A percentile compares a stretch with the other conserved stretches of the same genome.
These are phyloP conservation scores for Damaliscus lunatus DNA, from an alignment of 2,113 vertebrate genomes.

Conservation along the genomic window DNA sequence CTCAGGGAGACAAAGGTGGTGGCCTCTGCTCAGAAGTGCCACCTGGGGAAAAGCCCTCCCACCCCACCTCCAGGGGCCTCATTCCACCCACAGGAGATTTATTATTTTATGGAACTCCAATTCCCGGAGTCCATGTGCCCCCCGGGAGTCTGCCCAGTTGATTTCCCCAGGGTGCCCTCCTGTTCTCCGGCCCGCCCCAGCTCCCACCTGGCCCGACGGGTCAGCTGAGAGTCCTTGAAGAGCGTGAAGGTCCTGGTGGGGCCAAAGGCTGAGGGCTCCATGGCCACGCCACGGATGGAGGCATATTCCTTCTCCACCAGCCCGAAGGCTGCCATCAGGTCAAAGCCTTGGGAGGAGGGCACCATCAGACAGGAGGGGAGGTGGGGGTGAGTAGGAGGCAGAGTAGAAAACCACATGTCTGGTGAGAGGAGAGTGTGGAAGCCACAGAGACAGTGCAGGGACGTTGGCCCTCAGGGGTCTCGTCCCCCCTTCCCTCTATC, in stretches of 20 bases:
- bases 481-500: not conserved
- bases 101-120: fast-evolving
- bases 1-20: not conserved
- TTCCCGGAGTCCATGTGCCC: not conserved
- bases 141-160: not conserved
- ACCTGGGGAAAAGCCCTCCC: not conserved
- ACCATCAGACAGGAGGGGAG: fast-evolving
- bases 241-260: conserved; percentile 85
- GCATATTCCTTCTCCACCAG: conserved; percentile 87
- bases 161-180: not conserved
- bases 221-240: conserved; percentile 89
- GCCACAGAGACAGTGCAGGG: not conserved
- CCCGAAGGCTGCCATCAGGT: conserved; percentile 95
- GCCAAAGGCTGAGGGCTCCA: conserved; percentile 88
- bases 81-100: not conserved
- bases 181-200: fast-evolving
- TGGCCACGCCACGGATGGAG: conserved; percentile 88
- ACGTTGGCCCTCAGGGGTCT: not conserved
- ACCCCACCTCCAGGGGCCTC: not conserved
- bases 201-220: conserved; percentile 86
- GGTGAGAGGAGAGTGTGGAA: not conserved
- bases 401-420: not conserved
- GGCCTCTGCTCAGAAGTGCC: not conserved
- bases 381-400: not conserved
- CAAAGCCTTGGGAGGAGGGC: conserved; percentile 82